Conservation (phyloP, 2,888 invertebrate species). For the Abscondita cerata region DNA sequence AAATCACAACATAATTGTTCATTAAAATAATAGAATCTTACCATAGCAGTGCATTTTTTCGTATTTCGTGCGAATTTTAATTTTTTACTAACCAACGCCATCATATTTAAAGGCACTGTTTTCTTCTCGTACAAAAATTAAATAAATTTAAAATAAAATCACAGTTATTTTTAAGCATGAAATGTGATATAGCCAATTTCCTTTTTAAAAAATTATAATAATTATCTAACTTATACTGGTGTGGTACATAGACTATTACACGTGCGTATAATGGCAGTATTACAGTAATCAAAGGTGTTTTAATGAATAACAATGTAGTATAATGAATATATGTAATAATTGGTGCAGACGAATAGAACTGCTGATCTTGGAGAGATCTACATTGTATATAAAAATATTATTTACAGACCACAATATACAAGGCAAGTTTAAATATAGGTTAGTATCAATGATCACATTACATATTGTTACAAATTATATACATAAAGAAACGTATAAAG, state of each 20-base stretch:
- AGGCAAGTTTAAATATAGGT: slow-evolving; percentile 32
- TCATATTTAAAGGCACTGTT: slow-evolving; percentile 20
- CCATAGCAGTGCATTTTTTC: neutral
- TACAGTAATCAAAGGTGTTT: slow-evolving; percentile 14
- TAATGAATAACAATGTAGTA: slow-evolving; percentile 21
- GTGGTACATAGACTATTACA: slow-evolving; percentile 14
- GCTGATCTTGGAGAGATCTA: slow-evolving; percentile 18
- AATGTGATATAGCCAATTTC: slow-evolving; percentile 10
- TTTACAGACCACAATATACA: slow-evolving; percentile 33
- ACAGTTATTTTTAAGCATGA: slow-evolving; percentile 5
- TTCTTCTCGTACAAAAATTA: slow-evolving; percentile 1
- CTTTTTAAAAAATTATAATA: slow-evolving; percentile 1
- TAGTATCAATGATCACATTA: slow-evolving; percentile 25
- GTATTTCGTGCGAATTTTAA: neutral
- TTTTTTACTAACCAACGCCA: neutral
- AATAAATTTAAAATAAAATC: slow-evolving; percentile 14
- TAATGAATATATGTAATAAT: slow-evolving; percentile 6
- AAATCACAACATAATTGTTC: slow-evolving; percentile 28
- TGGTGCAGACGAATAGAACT: slow-evolving; percentile 7
- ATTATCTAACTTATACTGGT: neutral
- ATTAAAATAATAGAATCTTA: slow-evolving; percentile 10
- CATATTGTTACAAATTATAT: slow-evolving; percentile 25
- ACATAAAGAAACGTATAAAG: slow-evolving; percentile 26
- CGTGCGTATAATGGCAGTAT: slow-evolving; percentile 15
- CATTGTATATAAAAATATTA: slow-evolving; percentile 33